These are phyloP conservation scores for Ganaspis brasiliensis DNA, from an alignment of 2,888 invertebrate species.

Conservation along the genomic window DNA sequence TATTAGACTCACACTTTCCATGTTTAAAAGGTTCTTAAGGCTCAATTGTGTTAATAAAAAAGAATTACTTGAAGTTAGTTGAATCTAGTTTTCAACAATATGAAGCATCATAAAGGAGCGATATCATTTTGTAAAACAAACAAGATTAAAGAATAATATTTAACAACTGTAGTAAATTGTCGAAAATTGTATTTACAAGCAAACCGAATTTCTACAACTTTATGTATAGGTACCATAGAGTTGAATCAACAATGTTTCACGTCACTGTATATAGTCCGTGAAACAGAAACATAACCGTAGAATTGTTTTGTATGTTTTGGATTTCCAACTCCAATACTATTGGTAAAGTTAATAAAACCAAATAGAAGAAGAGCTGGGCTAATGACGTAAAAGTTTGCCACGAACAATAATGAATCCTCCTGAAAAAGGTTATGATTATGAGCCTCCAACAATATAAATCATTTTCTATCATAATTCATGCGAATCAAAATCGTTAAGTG, in stretches of 20 bases:
- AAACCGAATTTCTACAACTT: conserved; percentile 2
- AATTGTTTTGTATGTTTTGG: conserved; percentile 30
- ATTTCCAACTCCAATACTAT: conserved; percentile 36
- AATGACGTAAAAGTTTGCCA: conserved; percentile 45
- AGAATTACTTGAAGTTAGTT: background rate
- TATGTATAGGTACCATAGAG: conserved; percentile 30
- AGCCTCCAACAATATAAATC: background rate
- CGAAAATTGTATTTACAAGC: conserved; percentile 21
- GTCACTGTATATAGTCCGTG: conserved; percentile 2
- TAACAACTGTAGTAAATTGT: background rate
- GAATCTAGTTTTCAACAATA: background rate
- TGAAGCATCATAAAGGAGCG: background rate
- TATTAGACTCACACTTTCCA: background rate
- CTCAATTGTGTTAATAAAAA: background rate
- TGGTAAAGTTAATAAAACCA: conserved; percentile 32
- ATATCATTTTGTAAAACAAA: background rate
- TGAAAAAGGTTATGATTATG: conserved; percentile 15
- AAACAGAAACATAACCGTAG: conserved; percentile 22
- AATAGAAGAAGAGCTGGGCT: conserved; percentile 6
- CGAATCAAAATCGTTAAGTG: too few species aligned
- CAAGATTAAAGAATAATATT: background rate
- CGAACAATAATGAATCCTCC: background rate
- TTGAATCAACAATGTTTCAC: conserved; percentile 15
- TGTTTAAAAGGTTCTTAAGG: background rate
- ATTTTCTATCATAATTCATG: background rate